Evolutionary conservation across 2,113 vertebrate species (phyloP).

Genomic region (Spilogale gracilis): DNA sequence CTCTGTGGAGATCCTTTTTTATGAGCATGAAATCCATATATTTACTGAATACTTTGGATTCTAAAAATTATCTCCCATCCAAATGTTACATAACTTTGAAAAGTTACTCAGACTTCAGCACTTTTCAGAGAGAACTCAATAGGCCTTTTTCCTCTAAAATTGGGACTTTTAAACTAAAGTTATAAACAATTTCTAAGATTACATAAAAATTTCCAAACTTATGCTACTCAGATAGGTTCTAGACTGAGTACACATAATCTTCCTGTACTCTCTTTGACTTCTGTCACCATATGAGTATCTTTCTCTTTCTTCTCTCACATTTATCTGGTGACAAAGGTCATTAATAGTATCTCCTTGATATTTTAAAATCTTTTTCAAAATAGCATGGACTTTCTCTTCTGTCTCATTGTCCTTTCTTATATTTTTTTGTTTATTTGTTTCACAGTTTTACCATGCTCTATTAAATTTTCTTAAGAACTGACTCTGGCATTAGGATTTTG

Average conservation of each 20-base stretch:
- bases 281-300: background rate
- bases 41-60: conserved; percentile 3
- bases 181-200: conserved; percentile 24
- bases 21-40: background rate
- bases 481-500: background rate
- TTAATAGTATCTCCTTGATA: conserved; percentile 22
- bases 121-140: background rate
- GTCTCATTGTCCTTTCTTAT: conserved; percentile 3
- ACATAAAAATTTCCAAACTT: conserved; percentile 26
- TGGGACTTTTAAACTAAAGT: conserved; percentile 14
- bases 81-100: conserved; percentile 11
- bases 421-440: background rate
- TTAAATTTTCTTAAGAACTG: background rate
- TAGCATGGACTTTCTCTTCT: background rate
- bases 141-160: background rate
- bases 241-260: background rate
- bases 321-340: background rate
- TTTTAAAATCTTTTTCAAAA: conserved; percentile 47
- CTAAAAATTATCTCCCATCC: background rate
- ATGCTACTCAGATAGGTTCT: background rate
- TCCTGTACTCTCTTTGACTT: background rate
- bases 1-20: background rate
- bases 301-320: conserved; percentile 27
- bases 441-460: conserved; percentile 16
- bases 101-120: conserved; percentile 24